Conservation (phyloP, 2,797 vertebrate species). For the Chloroceryle inda region DNA sequence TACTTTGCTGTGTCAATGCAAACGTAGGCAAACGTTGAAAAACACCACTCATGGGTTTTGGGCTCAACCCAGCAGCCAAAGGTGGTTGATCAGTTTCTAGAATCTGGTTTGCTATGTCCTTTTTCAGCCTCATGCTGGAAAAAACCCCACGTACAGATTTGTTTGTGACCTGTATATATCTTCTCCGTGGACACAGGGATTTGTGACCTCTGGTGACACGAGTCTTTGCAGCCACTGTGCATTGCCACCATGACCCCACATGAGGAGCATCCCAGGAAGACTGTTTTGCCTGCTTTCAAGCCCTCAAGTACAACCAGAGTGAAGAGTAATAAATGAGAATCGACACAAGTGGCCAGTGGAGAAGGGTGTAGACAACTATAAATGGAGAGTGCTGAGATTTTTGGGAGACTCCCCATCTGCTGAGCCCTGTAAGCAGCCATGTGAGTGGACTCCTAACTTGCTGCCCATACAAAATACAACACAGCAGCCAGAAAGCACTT, state of each 20-base stretch:
- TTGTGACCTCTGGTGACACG: not conserved
- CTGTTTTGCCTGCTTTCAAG: not conserved
- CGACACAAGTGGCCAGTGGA: not conserved
- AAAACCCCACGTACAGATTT: not conserved
- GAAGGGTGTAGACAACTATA: not conserved
- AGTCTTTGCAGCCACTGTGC: not conserved
- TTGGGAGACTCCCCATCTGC: not conserved
- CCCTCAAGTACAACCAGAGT: not conserved
- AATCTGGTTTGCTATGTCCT: not conserved
- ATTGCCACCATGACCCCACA: accelerated
- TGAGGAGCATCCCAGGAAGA: not conserved
- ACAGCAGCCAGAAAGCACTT: not conserved
- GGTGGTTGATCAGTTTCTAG: not conserved
- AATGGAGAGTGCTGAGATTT: not conserved
- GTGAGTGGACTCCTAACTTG: not conserved
- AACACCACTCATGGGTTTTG: not conserved
- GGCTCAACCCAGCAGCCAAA: not conserved
- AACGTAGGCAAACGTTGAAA: not conserved
- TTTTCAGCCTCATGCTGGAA: not conserved
- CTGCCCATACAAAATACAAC: accelerated
- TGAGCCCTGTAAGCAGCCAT: not conserved
- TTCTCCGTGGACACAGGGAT: not conserved
- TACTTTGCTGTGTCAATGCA: not conserved
- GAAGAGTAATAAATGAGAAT: not conserved
- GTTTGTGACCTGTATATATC: not conserved